Evolutionary conservation across 2,113 vertebrate species (phyloP), one percentile per base, ranked within the genome.

Genomic region (Glaucidium brasilianum): DNA sequence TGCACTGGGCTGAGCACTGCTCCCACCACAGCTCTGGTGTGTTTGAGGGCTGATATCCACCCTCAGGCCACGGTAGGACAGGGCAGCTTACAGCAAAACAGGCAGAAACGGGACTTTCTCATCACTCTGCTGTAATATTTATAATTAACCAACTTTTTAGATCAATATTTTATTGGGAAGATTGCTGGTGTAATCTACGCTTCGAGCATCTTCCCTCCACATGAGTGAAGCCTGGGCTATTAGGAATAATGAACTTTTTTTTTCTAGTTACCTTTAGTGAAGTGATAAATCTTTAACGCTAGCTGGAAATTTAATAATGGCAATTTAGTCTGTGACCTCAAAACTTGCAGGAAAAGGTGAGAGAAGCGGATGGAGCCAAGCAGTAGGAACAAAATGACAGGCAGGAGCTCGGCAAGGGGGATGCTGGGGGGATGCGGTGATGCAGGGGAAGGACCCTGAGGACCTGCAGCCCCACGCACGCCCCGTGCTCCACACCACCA

Each of bases 171-270:
- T 49, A 56, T 30, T 27, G 77, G 77, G 81, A 39, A 83, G 85
- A 72, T n/a, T 68, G 66, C 50, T n/a, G 85, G 85, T 47, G 37
- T 74, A 41, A 78, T 35, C 64, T 41, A 45, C 4, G 15, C 81
- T 60, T 23, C 0, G 6, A 86, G 81, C 92, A 60, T 78, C 81
- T 35, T 69, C 35, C 67, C 45, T 50, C 64, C 13, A 0, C 0
- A 13, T 3, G 30, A 71, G 26, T 2, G 11, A 58, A 69, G 73
- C 59, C 53, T 3, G 32, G 34, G 21, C 76, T 66, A 32, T 64
- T 69, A 63, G 71, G 45, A 47, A 64, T 89, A 92, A 85, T 85
- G 86, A 92, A 82, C 60, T 94, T 91, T 68, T 91, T 68, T 39
- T 77, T 64, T 71, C 55, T 52, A 10, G 43, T 89, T 89, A 82